Evolutionary conservation across 1,140 invertebrate genomes (phyloP), one percentile per base, ranked within the genome.

Genomic region (Pseudomyrmex cubaensis): DNA sequence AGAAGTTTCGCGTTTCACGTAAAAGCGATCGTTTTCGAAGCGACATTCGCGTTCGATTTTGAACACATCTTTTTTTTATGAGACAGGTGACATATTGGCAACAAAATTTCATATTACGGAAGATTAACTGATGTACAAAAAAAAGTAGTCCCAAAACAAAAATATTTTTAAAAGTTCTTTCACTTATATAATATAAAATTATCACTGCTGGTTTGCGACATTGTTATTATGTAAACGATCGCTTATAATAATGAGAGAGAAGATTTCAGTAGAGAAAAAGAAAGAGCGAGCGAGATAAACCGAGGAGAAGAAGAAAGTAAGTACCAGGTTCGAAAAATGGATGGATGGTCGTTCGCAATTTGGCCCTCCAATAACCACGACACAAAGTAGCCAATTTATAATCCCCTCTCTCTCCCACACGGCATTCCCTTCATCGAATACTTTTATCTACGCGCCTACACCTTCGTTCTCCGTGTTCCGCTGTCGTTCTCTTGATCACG

Each of bases 291-390:
- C 25, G 50, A 10, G 84, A 74, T 50, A 83, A 13, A 13, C 35
- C 10, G 13, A 20, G 10, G 86, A 85, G 85, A 82, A 83, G 20
- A 83, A 87, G 85, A 76, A 89, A 64, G 84, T 48, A 83, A 89
- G 78, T 69, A 59, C 52, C 85, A 83, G 83, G 78, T 46, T 35
- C 54, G 66, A 80, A 80, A 91, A 91, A 90, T 88, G 90, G 87
- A 92, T 90, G 86, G 86, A 87, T 86, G 89, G 86, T 88, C 86
- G 90, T 90, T 92, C 86, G 90, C 88, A 87, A 92, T 91, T 92
- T 89, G 87, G 84, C 82, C 85, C 86, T 87, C 88, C 88, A 90
- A 92, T 90, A 91, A 92, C 89, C 87, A 86, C 87, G 90, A 87
- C 84, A 86, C 87, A 86, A 90, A 90, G 89, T 87, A 90, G 86